Percentiles rank a stretch among this genome's conserved stretches.
Evolutionary conservation across 1,140 invertebrate species (phyloP).

Genomic region (Neelides sp.): DNA sequence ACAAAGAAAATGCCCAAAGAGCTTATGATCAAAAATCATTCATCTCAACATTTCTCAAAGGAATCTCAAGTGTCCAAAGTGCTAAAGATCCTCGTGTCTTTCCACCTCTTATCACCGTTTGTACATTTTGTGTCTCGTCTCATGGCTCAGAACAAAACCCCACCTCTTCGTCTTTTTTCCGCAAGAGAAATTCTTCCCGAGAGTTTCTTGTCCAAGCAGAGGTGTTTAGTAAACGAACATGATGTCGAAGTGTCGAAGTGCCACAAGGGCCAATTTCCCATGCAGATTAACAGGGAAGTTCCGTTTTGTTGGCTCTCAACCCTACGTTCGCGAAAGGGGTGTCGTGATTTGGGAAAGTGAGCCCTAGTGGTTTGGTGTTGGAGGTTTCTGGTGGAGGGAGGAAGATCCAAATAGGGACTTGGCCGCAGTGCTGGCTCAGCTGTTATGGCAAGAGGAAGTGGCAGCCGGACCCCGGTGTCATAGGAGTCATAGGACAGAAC

Average conservation of each 20-base stretch:
- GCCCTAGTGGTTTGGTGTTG: slow-evolving; percentile 1
- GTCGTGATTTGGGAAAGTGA: not conserved
- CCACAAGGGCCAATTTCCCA: not conserved
- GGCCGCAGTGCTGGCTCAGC: slow-evolving; percentile 27
- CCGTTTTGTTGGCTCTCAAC: not conserved
- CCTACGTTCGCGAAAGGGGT: not conserved
- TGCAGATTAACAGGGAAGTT: not conserved
- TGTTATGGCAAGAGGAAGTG: slow-evolving; percentile 21
- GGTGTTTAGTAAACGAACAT: not conserved
- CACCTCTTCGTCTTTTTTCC: no score
- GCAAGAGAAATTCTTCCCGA: no score
- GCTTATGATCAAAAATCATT: no score
- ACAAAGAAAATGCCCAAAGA: no score
- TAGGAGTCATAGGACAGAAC: not conserved
- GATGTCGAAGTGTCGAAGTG: not conserved
- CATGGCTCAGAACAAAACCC: no score
- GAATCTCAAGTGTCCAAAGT: no score
- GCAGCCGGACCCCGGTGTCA: not conserved
- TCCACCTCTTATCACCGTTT: no score
- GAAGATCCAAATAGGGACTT: slow-evolving; percentile 25
- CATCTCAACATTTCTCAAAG: no score
- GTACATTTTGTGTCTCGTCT: no score
- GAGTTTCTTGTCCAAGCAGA: no score
- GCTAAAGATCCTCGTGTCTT: no score
- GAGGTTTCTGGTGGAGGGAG: no score